phyloP scores from a whole-genome alignment of 1,140 invertebrate species.

The Magallana angulata region DNA sequence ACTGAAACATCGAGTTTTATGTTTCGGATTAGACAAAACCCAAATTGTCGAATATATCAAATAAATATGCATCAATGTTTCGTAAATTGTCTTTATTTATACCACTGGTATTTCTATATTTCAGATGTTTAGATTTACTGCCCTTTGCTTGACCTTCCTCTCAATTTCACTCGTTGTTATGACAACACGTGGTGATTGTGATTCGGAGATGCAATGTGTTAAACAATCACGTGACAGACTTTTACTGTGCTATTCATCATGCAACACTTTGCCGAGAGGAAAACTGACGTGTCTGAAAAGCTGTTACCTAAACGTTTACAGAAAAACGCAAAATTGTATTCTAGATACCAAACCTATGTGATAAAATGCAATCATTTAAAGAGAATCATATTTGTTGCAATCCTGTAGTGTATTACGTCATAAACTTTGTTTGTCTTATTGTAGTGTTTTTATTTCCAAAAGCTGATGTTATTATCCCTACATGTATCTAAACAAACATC shows the following conservation, averaged over 20 bases:
- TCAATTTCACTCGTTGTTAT: slow-evolving; percentile 20
- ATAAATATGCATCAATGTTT: too few relatives aligned
- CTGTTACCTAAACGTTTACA: background rate
- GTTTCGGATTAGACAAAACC: too few relatives aligned
- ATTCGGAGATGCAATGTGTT: background rate
- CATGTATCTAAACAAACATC: too few relatives aligned
- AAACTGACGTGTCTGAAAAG: slow-evolving; percentile 8
- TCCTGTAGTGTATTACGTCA: background rate
- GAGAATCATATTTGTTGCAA: background rate
- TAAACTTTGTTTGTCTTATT: background rate
- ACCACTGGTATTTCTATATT: background rate
- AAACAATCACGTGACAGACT: slow-evolving; percentile 3
- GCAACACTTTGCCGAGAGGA: background rate
- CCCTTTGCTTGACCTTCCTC: background rate
- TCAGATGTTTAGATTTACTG: background rate
- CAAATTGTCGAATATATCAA: too few relatives aligned
- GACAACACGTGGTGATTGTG: background rate
- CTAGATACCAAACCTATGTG: background rate
- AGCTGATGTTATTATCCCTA: too few relatives aligned
- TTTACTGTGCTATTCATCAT: background rate
- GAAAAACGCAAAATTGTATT: background rate
- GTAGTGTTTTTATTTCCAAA: too few relatives aligned
- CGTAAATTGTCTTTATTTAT: too few relatives aligned
- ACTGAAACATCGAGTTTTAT: too few relatives aligned
- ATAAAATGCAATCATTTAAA: background rate